Percentiles rank a stretch among this genome's conserved stretches.
Conservation (phyloP, 2,113 vertebrate genomes). For the Cynoglossus semilaevis region DNA sequence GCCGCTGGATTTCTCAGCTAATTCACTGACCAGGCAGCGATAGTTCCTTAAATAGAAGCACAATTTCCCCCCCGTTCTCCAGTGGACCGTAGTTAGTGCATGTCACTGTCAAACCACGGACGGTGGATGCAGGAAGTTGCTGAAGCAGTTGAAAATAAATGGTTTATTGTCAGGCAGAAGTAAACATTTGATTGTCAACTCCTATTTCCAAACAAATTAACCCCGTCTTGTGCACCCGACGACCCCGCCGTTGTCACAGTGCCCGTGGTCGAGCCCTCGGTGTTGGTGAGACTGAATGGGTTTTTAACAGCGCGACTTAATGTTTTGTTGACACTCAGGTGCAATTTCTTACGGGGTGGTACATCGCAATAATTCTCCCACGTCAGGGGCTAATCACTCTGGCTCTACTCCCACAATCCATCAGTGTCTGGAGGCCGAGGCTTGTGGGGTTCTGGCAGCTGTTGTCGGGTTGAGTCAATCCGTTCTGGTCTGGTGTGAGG, state of each 20-base stretch:
- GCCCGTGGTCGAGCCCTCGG: background rate
- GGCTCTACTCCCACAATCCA: conserved; percentile 66
- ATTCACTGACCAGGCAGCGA: conserved; percentile 15
- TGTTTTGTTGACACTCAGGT: conserved; percentile 38
- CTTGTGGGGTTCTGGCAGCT: conserved; percentile 64
- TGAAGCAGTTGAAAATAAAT: conserved; percentile 35
- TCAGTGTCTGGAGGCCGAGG: conserved; percentile 59
- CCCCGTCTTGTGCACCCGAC: too few species aligned
- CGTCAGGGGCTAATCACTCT: conserved; percentile 63
- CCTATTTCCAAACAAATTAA: too few species aligned
- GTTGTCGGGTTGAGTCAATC: conserved; percentile 61
- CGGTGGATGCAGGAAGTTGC: background rate
- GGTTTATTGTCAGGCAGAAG: background rate
- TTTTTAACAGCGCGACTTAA: conserved; percentile 28
- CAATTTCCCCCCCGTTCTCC: background rate
- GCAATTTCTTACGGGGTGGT: conserved; percentile 40
- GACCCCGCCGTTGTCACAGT: background rate
- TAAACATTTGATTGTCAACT: too few species aligned
- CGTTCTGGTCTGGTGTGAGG: conserved; percentile 43
- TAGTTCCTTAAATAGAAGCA: conserved; percentile 5
- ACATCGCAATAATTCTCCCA: conserved; percentile 51
- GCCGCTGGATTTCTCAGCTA: conserved; percentile 19
- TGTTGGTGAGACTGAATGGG: conserved; percentile 1
- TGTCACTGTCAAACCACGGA: conserved; percentile 6
- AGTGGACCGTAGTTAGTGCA: conserved; percentile 12